Conservation (phyloP, 2,888 invertebrate genomes). For the Clitarchus hookeri region DNA sequence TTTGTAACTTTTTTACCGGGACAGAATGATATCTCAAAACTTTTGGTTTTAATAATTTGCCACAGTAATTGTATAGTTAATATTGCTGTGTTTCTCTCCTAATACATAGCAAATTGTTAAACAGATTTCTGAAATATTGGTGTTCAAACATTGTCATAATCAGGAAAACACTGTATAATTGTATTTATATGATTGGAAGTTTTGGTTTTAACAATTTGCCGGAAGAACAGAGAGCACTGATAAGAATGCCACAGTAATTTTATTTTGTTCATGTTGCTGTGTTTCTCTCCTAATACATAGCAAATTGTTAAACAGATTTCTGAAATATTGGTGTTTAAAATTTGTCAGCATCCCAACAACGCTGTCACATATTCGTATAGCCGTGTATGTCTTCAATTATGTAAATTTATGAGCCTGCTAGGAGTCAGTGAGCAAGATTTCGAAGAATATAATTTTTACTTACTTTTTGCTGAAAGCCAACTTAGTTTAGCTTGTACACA, state of each 20-base stretch:
- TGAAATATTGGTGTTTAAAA: neutral
- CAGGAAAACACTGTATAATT: neutral
- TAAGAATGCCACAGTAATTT: neutral
- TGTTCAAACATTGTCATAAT: neutral
- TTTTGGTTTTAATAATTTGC: neutral
- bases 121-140: neutral
- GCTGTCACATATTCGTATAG: neutral
- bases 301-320: neutral
- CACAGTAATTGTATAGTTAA: neutral
- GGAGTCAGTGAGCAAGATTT: neutral
- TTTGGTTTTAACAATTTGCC: too few relatives aligned
- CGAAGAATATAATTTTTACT: neutral
- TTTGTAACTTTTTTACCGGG: too few relatives aligned
- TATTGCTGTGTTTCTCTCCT: neutral
- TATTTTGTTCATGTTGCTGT: neutral
- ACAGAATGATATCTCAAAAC: too few relatives aligned
- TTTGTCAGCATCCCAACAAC: neutral
- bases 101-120: neutral
- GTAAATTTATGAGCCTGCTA: neutral
- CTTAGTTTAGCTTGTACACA: neutral
- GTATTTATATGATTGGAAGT: too few relatives aligned
- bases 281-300: neutral
- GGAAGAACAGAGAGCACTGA: too few relatives aligned
- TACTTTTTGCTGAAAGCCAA: neutral
- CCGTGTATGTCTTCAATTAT: neutral